Percentiles rank a stretch among this genome's conserved stretches.
These are phyloP conservation scores for Dipus sagitta DNA, from an alignment of 2,797 vertebrate genomes.

Conservation along the genomic window DNA sequence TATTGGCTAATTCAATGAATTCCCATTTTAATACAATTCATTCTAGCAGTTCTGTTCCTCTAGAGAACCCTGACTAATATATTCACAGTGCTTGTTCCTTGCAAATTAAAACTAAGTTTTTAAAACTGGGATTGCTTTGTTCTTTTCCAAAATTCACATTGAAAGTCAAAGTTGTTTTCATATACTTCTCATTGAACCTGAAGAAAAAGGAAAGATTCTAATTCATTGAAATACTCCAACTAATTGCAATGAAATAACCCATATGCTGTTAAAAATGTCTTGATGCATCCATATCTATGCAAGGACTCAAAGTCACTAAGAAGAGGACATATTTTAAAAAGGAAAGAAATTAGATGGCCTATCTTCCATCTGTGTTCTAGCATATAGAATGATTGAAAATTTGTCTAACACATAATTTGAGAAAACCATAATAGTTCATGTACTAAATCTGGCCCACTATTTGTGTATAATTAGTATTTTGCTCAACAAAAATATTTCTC, in stretches of 20 bases:
- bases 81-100: no score
- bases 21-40: no score
- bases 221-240: background rate
- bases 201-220: background rate
- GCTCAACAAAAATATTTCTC: background rate
- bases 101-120: background rate
- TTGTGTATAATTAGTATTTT: background rate
- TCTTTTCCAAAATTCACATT: slow-evolving; percentile 16
- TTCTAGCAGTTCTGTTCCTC: no score
- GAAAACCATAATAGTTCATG: background rate
- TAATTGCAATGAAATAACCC: background rate
- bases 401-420: background rate
- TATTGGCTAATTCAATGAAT: no score
- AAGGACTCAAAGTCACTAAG: background rate
- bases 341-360: background rate
- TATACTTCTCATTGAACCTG: background rate
- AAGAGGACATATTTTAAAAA: background rate
- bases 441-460: background rate
- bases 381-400: background rate
- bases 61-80: no score
- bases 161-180: slow-evolving; percentile 8
- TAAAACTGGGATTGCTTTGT: background rate
- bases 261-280: background rate
- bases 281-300: background rate
- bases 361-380: background rate